Percentiles rank a stretch among this genome's conserved stretches.
Conservation (phyloP, 1,140 invertebrate species). For the Anastrepha ludens region DNA sequence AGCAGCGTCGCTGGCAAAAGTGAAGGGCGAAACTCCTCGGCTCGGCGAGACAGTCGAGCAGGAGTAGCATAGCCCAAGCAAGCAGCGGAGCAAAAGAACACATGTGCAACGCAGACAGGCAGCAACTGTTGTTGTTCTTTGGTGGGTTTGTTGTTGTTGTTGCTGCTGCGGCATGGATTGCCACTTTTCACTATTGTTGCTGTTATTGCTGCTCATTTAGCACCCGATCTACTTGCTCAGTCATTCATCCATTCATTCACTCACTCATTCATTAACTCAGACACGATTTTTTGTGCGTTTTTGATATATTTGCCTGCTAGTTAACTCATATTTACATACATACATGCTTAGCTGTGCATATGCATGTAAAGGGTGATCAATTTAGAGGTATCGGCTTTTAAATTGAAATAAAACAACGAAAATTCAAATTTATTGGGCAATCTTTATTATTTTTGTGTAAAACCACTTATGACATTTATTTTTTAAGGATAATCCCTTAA, state of each 20-base stretch:
- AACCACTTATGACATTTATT: too few species aligned
- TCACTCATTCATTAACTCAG: neutral
- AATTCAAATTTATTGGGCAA: too few species aligned
- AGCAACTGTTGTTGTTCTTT: constrained; percentile 53
- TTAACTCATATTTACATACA: neutral
- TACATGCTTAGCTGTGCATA: neutral
- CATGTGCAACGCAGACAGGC: constrained; percentile 53
- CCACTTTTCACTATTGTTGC: neutral
- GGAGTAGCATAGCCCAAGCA: neutral
- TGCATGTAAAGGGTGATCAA: neutral
- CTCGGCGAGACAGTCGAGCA: neutral
- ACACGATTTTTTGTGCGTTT: neutral
- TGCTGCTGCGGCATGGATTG: neutral
- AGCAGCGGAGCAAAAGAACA: constrained; percentile 11
- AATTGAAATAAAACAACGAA: too few species aligned
- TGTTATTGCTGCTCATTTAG: neutral
- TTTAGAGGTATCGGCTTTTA: too few species aligned
- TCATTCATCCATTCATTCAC: neutral
- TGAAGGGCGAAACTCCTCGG: constrained; percentile 13
- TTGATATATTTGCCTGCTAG: neutral
- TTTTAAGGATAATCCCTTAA: too few species aligned
- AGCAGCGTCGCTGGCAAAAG: neutral
- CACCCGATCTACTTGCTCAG: neutral
- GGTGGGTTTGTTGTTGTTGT: constrained; percentile 1
- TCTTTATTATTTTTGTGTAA: too few species aligned